A percentile compares a stretch with the other conserved stretches of the same genome.
phyloP scores from a whole-genome alignment of 2,797 vertebrate species.

The Sebastes wilsoni region DNA sequence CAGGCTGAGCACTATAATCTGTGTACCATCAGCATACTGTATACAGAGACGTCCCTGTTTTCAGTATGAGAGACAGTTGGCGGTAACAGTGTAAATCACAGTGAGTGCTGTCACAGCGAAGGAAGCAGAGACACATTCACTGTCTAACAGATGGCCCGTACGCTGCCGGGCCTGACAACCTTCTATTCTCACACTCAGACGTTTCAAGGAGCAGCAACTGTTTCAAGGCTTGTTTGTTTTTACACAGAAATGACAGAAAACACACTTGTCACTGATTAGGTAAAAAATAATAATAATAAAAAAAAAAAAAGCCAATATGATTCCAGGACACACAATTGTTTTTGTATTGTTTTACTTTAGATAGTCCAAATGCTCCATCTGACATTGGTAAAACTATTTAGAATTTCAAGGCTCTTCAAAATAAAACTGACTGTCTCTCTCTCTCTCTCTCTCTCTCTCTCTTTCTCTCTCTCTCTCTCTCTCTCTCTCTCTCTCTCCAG shows the following conservation, averaged over 20 bases:
- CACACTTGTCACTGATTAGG: conserved; percentile 3
- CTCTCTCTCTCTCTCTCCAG: not conserved
- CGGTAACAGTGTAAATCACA: conserved; percentile 67
- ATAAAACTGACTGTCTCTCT: not conserved
- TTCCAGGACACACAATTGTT: no score
- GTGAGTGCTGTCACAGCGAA: conserved; percentile 65
- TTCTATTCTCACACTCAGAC: conserved; percentile 59
- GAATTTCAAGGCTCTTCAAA: no score
- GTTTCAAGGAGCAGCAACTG: conserved; percentile 60
- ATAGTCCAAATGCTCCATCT: no score
- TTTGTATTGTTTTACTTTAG: no score
- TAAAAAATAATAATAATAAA: no score
- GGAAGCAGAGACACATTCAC: conserved; percentile 72
- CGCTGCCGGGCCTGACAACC: conserved; percentile 54
- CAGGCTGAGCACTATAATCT: conserved; percentile 56
- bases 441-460: not conserved
- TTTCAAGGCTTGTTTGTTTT: conserved; percentile 56
- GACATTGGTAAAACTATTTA: no score
- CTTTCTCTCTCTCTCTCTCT: not conserved
- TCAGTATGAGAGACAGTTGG: conserved; percentile 66
- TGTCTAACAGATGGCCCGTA: conserved; percentile 72
- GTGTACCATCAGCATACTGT: conserved; percentile 54
- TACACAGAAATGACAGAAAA: conserved; percentile 35
- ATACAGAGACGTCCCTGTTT: conserved; percentile 68
- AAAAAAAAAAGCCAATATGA: no score